phyloP scores from a whole-genome alignment of 2,888 invertebrate genomes.

The Ganaspis brasiliensis region DNA sequence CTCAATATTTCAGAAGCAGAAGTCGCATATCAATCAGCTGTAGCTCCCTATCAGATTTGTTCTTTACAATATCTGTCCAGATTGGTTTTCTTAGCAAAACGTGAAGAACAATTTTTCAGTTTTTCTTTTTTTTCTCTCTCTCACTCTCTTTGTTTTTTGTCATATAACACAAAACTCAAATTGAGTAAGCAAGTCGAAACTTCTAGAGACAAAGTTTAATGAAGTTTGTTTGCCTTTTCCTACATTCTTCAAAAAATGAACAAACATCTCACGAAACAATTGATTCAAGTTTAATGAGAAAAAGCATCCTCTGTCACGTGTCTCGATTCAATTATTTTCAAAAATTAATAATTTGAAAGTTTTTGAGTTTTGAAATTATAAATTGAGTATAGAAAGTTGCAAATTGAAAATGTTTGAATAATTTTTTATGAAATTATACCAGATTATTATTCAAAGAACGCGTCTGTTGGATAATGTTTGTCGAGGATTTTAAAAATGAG shows the following conservation, averaged over 20 bases:
- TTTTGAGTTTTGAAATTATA: too few species aligned
- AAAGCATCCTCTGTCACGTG: neutral
- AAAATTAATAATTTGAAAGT: too few species aligned
- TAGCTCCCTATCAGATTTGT: conserved; percentile 28
- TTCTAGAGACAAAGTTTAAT: conserved; percentile 4
- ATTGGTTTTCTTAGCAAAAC: conserved; percentile 19
- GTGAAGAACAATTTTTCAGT: neutral
- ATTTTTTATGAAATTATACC: too few species aligned
- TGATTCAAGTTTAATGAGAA: conserved; percentile 2
- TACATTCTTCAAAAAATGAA: neutral
- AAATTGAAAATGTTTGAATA: too few species aligned
- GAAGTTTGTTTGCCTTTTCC: conserved; percentile 5
- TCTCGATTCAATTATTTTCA: too few species aligned
- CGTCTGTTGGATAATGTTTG: too few species aligned
- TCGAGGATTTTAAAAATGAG: neutral
- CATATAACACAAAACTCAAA: conserved; percentile 4
- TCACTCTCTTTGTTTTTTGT: neutral
- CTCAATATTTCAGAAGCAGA: conserved; percentile 5
- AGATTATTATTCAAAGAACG: too few species aligned
- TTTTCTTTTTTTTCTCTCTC: neutral
- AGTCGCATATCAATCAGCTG: conserved; percentile 23
- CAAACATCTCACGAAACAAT: neutral
- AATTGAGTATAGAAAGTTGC: too few species aligned
- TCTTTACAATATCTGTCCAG: conserved; percentile 12
- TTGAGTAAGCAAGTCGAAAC: conserved; percentile 8